Percentiles rank a stretch among this genome's conserved stretches.
phyloP scores from a whole-genome alignment of 2,797 vertebrate species.

The Glossophaga mutica region DNA sequence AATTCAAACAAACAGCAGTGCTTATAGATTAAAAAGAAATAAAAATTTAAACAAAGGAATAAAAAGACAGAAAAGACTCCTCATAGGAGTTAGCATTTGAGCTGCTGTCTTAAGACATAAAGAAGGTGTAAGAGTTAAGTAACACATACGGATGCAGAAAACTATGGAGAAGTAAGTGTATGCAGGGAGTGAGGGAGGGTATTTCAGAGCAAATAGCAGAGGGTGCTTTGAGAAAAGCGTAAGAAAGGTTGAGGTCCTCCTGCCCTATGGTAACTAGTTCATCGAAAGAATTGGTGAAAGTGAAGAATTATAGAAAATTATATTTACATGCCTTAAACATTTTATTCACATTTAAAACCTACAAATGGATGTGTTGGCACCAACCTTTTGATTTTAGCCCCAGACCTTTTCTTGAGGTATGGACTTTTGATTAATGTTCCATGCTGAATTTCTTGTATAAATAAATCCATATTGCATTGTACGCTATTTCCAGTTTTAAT shows the following conservation, averaged over 20 bases:
- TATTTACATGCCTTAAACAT: background rate
- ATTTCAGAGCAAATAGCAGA: background rate
- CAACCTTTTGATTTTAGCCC: background rate
- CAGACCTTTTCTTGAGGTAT: background rate
- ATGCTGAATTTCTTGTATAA: background rate
- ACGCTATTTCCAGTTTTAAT: background rate
- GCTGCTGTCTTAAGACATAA: background rate
- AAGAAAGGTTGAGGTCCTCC: background rate
- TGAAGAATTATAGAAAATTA: background rate
- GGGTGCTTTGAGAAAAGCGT: background rate
- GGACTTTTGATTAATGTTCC: background rate
- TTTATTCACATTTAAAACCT: background rate
- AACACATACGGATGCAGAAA: background rate
- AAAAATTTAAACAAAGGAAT: constrained; percentile 48
- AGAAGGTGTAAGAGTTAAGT: background rate
- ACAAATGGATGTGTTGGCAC: background rate
- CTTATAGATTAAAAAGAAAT: constrained; percentile 46
- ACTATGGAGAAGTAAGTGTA: background rate
- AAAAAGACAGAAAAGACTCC: background rate
- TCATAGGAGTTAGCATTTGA: background rate
- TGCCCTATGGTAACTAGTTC: background rate
- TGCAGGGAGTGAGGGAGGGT: background rate
- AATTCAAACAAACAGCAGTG: constrained; percentile 13
- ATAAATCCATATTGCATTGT: background rate
- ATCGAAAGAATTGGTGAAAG: background rate